Base-by-base conservation (phyloP, 1,140 invertebrate genomes). In the Drosophila azteca region DNA sequence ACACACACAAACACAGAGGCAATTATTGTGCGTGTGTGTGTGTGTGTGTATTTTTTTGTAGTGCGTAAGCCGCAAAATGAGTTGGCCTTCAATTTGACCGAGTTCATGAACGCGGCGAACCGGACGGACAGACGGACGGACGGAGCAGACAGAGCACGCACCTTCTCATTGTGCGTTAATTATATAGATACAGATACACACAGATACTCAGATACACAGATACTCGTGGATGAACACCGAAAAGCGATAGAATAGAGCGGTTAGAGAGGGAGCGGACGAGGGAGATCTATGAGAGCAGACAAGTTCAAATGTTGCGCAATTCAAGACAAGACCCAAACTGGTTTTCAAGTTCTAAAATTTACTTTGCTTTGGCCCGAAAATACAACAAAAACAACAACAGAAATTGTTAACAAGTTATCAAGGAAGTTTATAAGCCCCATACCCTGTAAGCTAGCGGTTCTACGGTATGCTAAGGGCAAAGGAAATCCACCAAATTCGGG, bases 151-250 rank as follows among this genome's bases (percentile, higher is more conserved):
- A 26, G 24, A 9, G 13, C 66, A 87, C 82, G 82, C 82, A 87
- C 82, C 82, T 87, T 71, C 82, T 82, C 83, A 87, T 87, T 87
- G 83, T 88, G 83, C 82, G 82, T 87, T 87, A 87, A 87, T 87
- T 82, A 87, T 87, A 88, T 78, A 46, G 60, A 72, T 79, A 76
- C 77, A 76, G 78, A 68, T 63, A 64, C 29, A 64, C 29, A 54
- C 26, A 54, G 60, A 53, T 58, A 62, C 17, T 1, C 50, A 65
- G 48, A 74, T 68, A 72, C 52, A 49, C 26, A 43, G 31, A 44
- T 24, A 46, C 62, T 54, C 58, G 62, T 71, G 62, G 59, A 70
- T 74, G 81, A 61, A 75, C 60, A 75, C 60, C 65, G 60, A 63
- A 77, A 53, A 87, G 51, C 67, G 24, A 70, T 59, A 67, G 54